These are phyloP conservation scores for Stegana nigrithorax DNA, from an alignment of 2,888 invertebrate genomes.

Conservation along the genomic window DNA sequence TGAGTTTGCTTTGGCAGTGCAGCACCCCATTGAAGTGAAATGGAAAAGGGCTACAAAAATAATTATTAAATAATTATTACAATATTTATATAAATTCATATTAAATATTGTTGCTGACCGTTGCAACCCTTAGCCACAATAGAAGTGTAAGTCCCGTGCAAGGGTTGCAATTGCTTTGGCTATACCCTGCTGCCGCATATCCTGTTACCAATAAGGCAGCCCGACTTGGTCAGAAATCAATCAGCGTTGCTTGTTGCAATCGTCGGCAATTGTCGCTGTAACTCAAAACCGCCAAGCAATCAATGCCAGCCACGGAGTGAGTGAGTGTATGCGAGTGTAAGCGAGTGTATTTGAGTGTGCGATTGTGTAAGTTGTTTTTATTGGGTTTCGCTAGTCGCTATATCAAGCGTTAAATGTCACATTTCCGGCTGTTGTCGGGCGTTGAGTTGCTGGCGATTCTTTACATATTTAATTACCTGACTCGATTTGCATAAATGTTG, in stretches of 20 bases:
- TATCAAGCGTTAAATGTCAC: background rate
- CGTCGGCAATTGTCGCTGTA: background rate
- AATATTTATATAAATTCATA: constrained; percentile 60
- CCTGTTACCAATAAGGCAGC: too few species aligned
- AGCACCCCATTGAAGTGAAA: background rate
- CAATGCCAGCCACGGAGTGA: too few species aligned
- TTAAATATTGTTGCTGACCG: constrained; percentile 49
- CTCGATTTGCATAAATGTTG: constrained; percentile 9
- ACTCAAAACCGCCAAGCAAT: background rate
- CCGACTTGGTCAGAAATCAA: background rate
- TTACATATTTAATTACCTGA: constrained; percentile 2
- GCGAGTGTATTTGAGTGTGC: background rate
- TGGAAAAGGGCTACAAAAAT: constrained; percentile 22
- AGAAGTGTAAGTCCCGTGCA: background rate
- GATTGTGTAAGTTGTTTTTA: too few species aligned
- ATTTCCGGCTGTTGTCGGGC: background rate
- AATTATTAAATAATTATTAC: constrained; percentile 53
- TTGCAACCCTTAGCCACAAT: background rate
- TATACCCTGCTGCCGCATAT: too few species aligned
- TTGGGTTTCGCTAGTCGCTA: background rate
- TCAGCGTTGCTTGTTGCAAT: background rate
- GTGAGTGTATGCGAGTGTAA: background rate
- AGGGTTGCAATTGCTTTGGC: background rate
- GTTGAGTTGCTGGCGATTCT: background rate
- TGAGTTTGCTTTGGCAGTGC: too few species aligned